These are phyloP conservation scores for Uria lomvia DNA, from an alignment of 2,113 vertebrate genomes.

Conservation along the genomic window DNA sequence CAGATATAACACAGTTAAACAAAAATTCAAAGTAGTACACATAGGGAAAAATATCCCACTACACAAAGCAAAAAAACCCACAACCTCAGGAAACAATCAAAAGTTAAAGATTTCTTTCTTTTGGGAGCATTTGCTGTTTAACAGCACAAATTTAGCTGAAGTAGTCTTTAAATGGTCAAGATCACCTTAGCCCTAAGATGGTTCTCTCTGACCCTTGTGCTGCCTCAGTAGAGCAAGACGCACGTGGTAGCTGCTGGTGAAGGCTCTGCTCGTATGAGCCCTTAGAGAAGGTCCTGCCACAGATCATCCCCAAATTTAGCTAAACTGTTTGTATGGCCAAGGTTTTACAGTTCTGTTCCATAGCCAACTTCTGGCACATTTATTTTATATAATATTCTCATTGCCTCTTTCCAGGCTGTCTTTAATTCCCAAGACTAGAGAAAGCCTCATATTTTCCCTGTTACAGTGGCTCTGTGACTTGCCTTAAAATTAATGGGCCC, in stretches of 20 bases:
- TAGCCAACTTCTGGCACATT: not conserved
- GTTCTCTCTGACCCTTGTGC: not conserved
- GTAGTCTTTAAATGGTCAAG: not conserved
- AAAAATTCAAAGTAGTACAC: not conserved
- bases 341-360: not conserved
- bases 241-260: not conserved
- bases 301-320: not conserved
- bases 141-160: not conserved
- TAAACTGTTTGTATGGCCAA: not conserved
- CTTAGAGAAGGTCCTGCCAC: not conserved
- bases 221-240: not conserved
- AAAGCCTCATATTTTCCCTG: not conserved
- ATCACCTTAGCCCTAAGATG: not conserved
- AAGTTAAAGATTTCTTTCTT: not conserved
- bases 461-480: not conserved
- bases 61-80: fast-evolving
- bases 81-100: not conserved
- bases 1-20: not conserved
- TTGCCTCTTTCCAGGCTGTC: not conserved
- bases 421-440: not conserved
- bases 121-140: not conserved
- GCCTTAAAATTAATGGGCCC: not conserved
- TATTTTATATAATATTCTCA: not conserved
- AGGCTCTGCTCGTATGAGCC: not conserved
- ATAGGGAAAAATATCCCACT: not conserved